A percentile compares a stretch with the other conserved stretches of the same genome.
Conservation (phyloP, 1,140 invertebrate genomes). For the Drosophila setifemur region DNA sequence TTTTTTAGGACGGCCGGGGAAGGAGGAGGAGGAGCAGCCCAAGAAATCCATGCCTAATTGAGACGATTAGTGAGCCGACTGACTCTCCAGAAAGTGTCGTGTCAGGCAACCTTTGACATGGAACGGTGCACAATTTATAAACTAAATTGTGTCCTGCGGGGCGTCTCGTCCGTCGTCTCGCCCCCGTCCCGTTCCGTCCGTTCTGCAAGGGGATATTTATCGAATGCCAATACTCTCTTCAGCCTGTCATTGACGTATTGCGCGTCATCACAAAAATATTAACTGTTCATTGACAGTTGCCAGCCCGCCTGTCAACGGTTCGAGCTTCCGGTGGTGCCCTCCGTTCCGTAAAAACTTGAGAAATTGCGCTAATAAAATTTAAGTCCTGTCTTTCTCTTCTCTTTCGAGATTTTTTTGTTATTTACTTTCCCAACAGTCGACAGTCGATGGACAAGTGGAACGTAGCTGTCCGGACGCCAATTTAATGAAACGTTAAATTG, state of each 20-base stretch:
- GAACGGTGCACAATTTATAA: slow-evolving; percentile 60
- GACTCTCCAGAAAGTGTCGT: slow-evolving; percentile 38
- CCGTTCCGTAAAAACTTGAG: slow-evolving; percentile 43
- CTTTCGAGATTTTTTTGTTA: slow-evolving; percentile 5
- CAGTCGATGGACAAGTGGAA: slow-evolving; percentile 23
- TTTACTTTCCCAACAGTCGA: not conserved
- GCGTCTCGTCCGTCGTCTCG: too few species aligned
- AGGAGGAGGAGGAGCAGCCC: not conserved
- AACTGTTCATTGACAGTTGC: slow-evolving; percentile 72
- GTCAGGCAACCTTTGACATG: slow-evolving; percentile 63
- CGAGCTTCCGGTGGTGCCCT: slow-evolving; percentile 4
- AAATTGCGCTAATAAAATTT: slow-evolving; percentile 57
- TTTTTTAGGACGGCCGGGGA: slow-evolving; percentile 40
- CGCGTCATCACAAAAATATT: slow-evolving; percentile 70
- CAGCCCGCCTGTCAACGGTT: slow-evolving; percentile 43
- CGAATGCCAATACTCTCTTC: slow-evolving; percentile 1
- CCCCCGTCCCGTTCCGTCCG: too few species aligned
- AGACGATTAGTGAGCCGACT: slow-evolving; percentile 57
- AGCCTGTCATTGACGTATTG: slow-evolving; percentile 73
- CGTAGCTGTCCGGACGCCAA: slow-evolving; percentile 27
- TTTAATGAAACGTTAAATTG: slow-evolving; percentile 50
- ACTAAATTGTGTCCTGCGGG: slow-evolving; percentile 54
- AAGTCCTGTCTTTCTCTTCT: slow-evolving; percentile 30
- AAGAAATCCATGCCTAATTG: slow-evolving; percentile 76
- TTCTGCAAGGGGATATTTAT: not conserved